phyloP scores from a whole-genome alignment of 1,140 invertebrate species.

The Drosophila littoralis region DNA sequence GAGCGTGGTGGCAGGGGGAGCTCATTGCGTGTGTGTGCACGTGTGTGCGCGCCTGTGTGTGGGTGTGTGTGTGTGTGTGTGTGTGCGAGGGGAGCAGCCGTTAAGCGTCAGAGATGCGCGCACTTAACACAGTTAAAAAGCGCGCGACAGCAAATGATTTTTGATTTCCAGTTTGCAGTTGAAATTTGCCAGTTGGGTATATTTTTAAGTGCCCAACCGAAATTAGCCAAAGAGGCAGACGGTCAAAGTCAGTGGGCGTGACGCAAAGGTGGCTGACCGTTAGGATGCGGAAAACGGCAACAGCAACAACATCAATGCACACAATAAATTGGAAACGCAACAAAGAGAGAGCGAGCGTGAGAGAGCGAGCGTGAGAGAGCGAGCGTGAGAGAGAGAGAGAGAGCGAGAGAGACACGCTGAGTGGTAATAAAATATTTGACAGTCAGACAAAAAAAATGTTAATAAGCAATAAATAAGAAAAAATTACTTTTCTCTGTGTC shows the following conservation, averaged over 20 bases:
- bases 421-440: constrained; percentile 45
- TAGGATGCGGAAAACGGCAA: constrained; percentile 57
- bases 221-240: constrained; percentile 40
- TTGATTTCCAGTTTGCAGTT: constrained; percentile 38
- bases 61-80: neutral
- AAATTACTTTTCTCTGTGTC: constrained; percentile 39
- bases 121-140: constrained; percentile 58
- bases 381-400: neutral
- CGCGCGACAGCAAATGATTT: constrained; percentile 13
- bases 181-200: constrained; percentile 5
- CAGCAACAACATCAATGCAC: constrained; percentile 12
- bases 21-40: neutral
- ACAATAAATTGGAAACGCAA: constrained; percentile 33
- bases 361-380: neutral
- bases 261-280: constrained; percentile 55
- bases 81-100: neutral
- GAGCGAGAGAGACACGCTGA: constrained; percentile 11
- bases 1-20: neutral
- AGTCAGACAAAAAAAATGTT: constrained; percentile 54
- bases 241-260: constrained; percentile 60
- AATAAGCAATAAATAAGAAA: constrained; percentile 75
- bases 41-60: neutral
- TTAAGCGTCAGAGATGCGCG: constrained; percentile 38
- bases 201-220: constrained; percentile 39
- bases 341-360: constrained; percentile 8